phyloP scores from a whole-genome alignment of 2,113 vertebrate species.

The Neofelis nebulosa region DNA sequence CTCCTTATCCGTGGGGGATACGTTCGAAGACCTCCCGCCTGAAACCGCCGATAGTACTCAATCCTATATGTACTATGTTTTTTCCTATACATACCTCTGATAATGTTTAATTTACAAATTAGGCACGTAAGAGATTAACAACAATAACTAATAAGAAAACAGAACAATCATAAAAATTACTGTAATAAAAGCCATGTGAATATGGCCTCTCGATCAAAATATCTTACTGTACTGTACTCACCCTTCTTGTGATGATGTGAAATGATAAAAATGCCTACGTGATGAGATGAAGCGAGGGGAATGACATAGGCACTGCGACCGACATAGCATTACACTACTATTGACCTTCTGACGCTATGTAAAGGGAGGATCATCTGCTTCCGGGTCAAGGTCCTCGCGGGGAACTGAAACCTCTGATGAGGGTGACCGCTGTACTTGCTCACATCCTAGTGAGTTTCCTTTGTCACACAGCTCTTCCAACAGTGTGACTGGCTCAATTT shows the following conservation, averaged over 20 bases:
- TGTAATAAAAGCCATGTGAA: not conserved
- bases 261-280: not conserved
- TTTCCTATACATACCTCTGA: not conserved
- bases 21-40: not conserved
- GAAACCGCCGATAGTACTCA: not conserved
- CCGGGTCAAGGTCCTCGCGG: not conserved
- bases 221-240: not conserved
- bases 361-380: not conserved
- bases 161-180: not conserved
- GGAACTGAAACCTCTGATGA: not conserved
- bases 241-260: not conserved
- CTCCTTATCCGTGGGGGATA: not conserved
- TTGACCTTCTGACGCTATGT: not conserved
- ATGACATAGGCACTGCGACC: not conserved
- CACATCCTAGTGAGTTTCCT: not conserved
- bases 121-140: not conserved
- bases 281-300: not conserved
- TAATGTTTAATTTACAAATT: not conserved
- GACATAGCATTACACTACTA: not conserved
- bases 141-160: not conserved
- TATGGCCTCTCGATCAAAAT: not conserved
- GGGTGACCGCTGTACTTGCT: not conserved
- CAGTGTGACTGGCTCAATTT: not conserved
- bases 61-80: not conserved
- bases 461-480: not conserved